Evolutionary conservation across 2,888 invertebrate genomes (phyloP), one percentile per base, ranked within the genome.

Genomic region (Cataglyphis rosenhaueri): DNA sequence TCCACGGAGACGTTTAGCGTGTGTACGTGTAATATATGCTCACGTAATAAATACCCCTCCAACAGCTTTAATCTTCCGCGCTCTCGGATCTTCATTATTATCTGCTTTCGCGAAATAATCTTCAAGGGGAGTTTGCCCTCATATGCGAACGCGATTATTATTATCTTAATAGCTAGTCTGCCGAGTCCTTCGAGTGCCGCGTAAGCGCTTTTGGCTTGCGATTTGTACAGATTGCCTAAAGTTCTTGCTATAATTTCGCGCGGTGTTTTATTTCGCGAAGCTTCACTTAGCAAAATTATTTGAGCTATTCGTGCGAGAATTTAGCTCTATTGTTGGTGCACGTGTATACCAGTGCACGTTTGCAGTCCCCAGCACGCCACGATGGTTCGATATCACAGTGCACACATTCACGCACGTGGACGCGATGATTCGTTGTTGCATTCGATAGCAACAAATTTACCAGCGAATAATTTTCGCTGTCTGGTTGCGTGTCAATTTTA

Each of bases 1-100:
- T 89, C 84, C 86, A 89, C 85, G 84, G 83, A 87, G 83, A 83
- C 81, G 71, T 83, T 71, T 75, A 78, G 38, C 62, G 38, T 75
- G 52, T 52, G 48, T 75, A 52, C 52, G 81, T 86, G 74, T 75
- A 85, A 81, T 78, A 84, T 68, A 83, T 79, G 73, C 65, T 78
- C 82, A 76, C 81, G 81, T 85, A 74, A 84, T 81, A 83, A 87
- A 84, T 86, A 81, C 75, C 66, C 79, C 74, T 81, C 86, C 79
- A 76, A 87, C 84, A 79, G 66, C 79, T 75, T 84, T 64, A 61
- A 75, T 21, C 64, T 62, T 84, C 61, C 29, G 64, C 76, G 48
- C 29, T 65, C 74, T 21, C 44, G 25, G 6, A 48, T 74, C 48
- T 52, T 61, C 62, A 59, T 73, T 79, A 62, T 81, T 75, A 73